A percentile compares a stretch with the other conserved stretches of the same genome.
Evolutionary conservation across 2,113 vertebrate species (phyloP).

Genomic region (Scomber japonicus): DNA sequence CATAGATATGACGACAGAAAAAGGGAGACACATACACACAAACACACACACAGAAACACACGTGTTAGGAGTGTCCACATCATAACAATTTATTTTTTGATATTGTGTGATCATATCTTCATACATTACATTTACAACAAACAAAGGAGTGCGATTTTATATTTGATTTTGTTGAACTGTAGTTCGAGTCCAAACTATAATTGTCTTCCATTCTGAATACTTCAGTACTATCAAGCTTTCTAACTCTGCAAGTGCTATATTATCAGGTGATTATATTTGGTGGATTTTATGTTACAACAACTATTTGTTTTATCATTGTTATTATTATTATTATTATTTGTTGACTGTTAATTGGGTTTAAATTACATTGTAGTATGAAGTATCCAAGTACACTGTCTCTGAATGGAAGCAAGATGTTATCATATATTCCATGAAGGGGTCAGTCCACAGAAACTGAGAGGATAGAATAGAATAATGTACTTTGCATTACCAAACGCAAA

Average conservation of each 20-base stretch:
- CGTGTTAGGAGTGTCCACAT: slow-evolving; percentile 21
- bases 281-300: neutral
- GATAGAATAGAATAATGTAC: slow-evolving; percentile 34
- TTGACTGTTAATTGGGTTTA: neutral
- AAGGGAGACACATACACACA: slow-evolving; percentile 17
- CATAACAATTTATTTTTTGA: neutral
- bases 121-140: slow-evolving; percentile 14
- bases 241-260: neutral
- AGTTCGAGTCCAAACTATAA: neutral
- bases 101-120: neutral
- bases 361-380: slow-evolving; percentile 3
- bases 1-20: slow-evolving; percentile 34
- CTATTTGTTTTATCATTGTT: neutral
- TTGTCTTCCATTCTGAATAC: slow-evolving; percentile 43
- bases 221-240: slow-evolving; percentile 2
- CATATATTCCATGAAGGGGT: slow-evolving; percentile 43
- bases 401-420: slow-evolving; percentile 40
- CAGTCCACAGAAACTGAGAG: slow-evolving; percentile 7
- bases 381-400: slow-evolving; percentile 28
- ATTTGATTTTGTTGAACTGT: neutral
- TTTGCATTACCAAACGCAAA: neutral
- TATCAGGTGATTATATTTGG: neutral
- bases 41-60: slow-evolving; percentile 32
- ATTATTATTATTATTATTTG: neutral
- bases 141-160: neutral